Evolutionary conservation across 2,113 vertebrate genomes (phyloP).

Genomic region (Caracal caracal): DNA sequence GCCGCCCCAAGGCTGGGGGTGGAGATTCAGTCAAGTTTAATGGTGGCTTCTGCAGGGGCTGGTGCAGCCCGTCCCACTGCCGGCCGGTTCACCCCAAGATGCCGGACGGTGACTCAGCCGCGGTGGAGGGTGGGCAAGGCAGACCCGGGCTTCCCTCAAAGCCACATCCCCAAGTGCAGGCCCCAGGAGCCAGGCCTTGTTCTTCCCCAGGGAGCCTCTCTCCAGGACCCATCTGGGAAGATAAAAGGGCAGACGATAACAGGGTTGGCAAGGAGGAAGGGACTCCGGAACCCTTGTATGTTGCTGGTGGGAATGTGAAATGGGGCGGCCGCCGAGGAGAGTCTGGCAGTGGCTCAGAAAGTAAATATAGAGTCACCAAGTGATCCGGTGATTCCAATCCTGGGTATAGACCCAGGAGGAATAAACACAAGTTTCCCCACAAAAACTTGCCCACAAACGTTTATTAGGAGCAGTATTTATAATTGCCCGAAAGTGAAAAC

Average conservation of each 20-base stretch:
- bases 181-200: not conserved
- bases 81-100: not conserved
- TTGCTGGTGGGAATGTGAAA: not conserved
- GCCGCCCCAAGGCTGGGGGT: not conserved
- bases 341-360: not conserved
- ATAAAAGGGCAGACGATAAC: not conserved
- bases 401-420: not conserved
- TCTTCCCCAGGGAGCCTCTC: not conserved
- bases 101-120: not conserved
- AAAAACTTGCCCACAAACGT: not conserved
- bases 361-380: not conserved
- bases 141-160: not conserved
- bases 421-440: not conserved
- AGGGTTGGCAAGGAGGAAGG: not conserved
- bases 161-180: not conserved
- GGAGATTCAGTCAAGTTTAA: conserved; percentile 16
- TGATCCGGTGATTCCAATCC: not conserved
- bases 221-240: not conserved
- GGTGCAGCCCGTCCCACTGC: not conserved
- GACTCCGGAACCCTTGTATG: not conserved
- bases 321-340: not conserved
- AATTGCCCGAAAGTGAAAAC: not conserved
- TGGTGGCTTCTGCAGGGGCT: conserved; percentile 12
- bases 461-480: not conserved
- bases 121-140: not conserved